Conservation (phyloP, 1,140 invertebrate species). For the Sinonovacula constricta region DNA sequence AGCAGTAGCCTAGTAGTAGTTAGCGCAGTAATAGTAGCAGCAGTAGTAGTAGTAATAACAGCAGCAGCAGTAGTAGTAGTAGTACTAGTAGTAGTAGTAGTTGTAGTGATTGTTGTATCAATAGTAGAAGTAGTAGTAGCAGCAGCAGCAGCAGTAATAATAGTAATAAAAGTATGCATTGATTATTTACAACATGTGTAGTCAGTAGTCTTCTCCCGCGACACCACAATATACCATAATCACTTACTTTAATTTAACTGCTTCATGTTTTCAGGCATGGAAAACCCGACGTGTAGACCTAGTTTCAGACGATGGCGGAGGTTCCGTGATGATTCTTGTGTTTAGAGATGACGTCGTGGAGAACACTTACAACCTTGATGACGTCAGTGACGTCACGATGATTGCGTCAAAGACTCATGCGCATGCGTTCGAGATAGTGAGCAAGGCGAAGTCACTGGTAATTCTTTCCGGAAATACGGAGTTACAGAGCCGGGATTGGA, state of each 20-base stretch:
- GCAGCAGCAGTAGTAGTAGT: no score
- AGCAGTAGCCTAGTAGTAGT: no score
- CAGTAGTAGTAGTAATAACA: no score
- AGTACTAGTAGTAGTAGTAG: no score
- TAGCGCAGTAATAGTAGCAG: no score
- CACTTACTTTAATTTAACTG: neutral
- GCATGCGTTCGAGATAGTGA: conserved; percentile 62
- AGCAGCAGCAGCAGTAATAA: no score
- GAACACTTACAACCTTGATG: conserved; percentile 38
- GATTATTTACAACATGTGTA: no score
- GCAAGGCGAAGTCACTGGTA: conserved; percentile 50
- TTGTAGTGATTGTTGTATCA: no score
- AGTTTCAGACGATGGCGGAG: conserved; percentile 3
- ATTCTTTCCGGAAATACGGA: conserved; percentile 56
- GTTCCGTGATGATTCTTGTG: neutral
- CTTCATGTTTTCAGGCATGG: conserved; percentile 24
- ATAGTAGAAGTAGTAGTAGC: no score
- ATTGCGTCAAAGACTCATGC: conserved; percentile 62
- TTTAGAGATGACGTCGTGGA: neutral
- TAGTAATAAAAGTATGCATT: no score
- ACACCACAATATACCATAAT: no score
- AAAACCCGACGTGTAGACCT: conserved; percentile 17
- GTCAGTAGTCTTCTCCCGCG: no score
- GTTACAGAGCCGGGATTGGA: conserved; percentile 59
- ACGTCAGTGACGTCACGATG: conserved; percentile 54